Evolutionary conservation across 1,140 invertebrate genomes (phyloP).

Genomic region (Steinernema feltiae): DNA sequence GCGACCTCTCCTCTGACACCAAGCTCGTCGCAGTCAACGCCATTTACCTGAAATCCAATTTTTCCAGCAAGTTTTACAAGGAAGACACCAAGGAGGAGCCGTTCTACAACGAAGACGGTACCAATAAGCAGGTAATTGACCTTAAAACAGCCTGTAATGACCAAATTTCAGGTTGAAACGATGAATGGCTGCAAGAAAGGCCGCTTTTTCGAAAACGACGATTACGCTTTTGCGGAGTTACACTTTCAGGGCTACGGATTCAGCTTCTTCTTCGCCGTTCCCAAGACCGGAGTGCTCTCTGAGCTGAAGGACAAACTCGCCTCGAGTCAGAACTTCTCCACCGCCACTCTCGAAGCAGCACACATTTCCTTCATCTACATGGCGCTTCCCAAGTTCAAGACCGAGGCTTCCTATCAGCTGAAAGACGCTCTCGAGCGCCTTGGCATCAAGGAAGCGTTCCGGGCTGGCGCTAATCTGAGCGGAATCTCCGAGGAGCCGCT

Average conservation of each 20-base stretch:
- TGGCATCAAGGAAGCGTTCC: neutral
- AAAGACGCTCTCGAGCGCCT: neutral
- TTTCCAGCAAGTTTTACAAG: too few species aligned
- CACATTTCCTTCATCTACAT: neutral
- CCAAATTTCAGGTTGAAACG: neutral
- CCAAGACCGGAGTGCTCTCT: neutral
- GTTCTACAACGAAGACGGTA: neutral
- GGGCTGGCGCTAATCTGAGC: neutral
- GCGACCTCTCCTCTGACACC: too few species aligned
- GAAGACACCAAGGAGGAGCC: neutral
- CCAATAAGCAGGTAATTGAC: neutral
- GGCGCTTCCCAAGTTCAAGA: neutral
- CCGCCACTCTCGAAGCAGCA: neutral
- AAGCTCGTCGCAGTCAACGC: too few species aligned
- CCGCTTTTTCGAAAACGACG: neutral
- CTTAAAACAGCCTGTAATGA: neutral
- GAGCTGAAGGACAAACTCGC: neutral
- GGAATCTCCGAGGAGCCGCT: neutral
- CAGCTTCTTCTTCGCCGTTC: neutral
- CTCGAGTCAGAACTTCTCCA: neutral
- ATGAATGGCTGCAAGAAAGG: neutral
- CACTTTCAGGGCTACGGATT: neutral
- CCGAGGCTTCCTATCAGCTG: neutral
- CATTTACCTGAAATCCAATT: too few species aligned
- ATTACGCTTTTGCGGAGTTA: neutral